Percentiles rank a stretch among this genome's conserved stretches.
phyloP scores from a whole-genome alignment of 2,888 invertebrate species.

The Polydrusus cervinus region DNA sequence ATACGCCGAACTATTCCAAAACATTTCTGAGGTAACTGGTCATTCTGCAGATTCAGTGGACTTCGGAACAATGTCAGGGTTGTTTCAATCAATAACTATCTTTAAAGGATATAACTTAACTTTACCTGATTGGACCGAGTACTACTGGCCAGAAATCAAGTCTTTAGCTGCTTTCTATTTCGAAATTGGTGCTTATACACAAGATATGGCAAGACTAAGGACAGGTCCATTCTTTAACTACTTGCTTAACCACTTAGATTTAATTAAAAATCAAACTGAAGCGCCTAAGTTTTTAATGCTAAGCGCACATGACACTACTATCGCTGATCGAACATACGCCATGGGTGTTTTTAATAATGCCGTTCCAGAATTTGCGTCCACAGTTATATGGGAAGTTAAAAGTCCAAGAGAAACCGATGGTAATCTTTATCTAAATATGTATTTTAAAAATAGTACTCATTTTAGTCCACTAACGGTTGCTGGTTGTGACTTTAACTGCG shows the following conservation, averaged over 20 bases:
- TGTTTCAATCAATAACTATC: conserved; percentile 61
- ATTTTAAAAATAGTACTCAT: conserved; percentile 51
- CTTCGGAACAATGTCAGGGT: conserved; percentile 73
- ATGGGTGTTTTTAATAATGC: conserved; percentile 78
- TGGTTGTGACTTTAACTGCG: conserved; percentile 47
- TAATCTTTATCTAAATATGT: conserved; percentile 44
- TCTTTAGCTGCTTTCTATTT: conserved; percentile 74
- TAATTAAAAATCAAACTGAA: conserved; percentile 7
- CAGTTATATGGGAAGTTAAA: conserved; percentile 79
- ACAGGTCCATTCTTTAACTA: conserved; percentile 56
- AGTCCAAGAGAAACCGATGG: background rate
- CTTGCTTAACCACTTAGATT: conserved; percentile 51
- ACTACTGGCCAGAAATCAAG: conserved; percentile 76
- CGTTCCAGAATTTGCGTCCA: conserved; percentile 79
- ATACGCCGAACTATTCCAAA: conserved; percentile 76
- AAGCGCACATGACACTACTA: conserved; percentile 85
- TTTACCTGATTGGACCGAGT: conserved; percentile 59
- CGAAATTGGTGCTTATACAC: conserved; percentile 72
- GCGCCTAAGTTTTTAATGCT: conserved; percentile 55
- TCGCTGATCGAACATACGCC: conserved; percentile 80
- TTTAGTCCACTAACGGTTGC: conserved; percentile 36
- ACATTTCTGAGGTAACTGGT: conserved; percentile 71
- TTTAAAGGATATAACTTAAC: conserved; percentile 67
- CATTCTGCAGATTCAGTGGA: conserved; percentile 71
- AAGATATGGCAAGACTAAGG: conserved; percentile 74